phyloP scores from a whole-genome alignment of 1,140 invertebrate species.

The Penaeus chinensis region DNA sequence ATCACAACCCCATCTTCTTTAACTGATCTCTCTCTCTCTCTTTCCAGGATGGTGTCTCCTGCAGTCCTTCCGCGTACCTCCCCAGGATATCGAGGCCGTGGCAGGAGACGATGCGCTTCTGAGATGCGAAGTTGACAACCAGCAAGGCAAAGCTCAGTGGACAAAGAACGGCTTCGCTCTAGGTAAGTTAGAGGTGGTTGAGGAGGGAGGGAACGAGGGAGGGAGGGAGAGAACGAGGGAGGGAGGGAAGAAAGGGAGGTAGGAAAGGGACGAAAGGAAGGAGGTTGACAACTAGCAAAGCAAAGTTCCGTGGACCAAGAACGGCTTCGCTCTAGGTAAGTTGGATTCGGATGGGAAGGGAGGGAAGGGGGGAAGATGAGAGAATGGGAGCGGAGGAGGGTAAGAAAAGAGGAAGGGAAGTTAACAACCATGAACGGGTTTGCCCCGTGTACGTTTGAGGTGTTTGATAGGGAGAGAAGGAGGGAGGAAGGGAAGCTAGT shows the following conservation, averaged over 20 bases:
- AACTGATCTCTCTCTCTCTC: background rate
- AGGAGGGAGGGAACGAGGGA: too few relatives aligned
- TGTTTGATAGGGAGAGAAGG: too few relatives aligned
- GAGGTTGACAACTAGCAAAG: constrained; percentile 31
- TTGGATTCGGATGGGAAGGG: background rate
- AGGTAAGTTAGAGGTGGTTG: constrained; percentile 16
- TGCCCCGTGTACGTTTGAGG: too few relatives aligned
- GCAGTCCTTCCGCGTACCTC: constrained; percentile 39
- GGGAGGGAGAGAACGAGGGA: too few relatives aligned
- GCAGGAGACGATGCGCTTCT: constrained; percentile 26
- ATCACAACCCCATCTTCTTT: background rate
- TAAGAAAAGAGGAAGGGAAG: too few relatives aligned
- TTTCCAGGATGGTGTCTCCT: constrained; percentile 41
- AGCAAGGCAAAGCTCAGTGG: constrained; percentile 54
- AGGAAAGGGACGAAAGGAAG: too few relatives aligned
- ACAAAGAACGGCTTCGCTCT: constrained; percentile 45
- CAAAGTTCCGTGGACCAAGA: constrained; percentile 48
- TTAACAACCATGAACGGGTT: too few relatives aligned
- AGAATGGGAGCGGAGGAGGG: too few relatives aligned
- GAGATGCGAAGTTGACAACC: constrained; percentile 35
- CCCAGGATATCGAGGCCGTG: constrained; percentile 43
- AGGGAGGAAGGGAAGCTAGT: too few relatives aligned
- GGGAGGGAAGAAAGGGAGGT: too few relatives aligned
- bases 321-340: constrained; percentile 46
- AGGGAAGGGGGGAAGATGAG: too few relatives aligned